Evolutionary conservation across 2,113 vertebrate genomes (phyloP).

Genomic region (Anguilla rostrata): DNA sequence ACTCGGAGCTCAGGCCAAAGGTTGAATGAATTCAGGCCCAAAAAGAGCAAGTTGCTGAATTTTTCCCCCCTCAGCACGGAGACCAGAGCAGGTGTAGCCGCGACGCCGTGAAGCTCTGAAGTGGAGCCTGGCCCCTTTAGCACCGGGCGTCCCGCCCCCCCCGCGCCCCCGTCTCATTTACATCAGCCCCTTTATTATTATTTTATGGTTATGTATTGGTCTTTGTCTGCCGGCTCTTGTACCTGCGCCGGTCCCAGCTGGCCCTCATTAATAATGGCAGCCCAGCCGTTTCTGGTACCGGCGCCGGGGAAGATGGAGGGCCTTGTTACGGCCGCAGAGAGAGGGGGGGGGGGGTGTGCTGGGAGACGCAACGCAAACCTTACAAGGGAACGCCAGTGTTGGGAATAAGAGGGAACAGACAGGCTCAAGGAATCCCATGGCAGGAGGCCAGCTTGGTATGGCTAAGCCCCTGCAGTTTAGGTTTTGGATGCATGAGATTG

Average conservation of each 20-base stretch:
- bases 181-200: slow-evolving; percentile 77
- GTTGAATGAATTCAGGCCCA: too few relatives aligned
- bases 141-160: slow-evolving; percentile 3
- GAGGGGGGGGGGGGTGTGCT: slow-evolving; percentile 40
- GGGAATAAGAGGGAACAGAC: background rate
- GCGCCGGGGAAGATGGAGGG: slow-evolving; percentile 66
- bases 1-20: too few relatives aligned
- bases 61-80: too few relatives aligned
- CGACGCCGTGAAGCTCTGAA: background rate
- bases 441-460: background rate
- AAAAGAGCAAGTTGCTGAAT: too few relatives aligned
- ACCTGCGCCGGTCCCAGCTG: slow-evolving; percentile 77
- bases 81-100: background rate
- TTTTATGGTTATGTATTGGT: slow-evolving; percentile 78
- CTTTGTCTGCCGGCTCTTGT: slow-evolving; percentile 77
- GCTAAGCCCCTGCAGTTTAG: background rate
- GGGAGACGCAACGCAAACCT: background rate
- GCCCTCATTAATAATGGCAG: slow-evolving; percentile 77
- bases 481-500: background rate
- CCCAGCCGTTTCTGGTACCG: slow-evolving; percentile 46
- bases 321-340: slow-evolving; percentile 67
- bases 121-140: background rate
- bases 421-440: background rate
- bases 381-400: background rate
- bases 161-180: slow-evolving; percentile 61